Base-by-base conservation (phyloP, 2,888 invertebrate species). In the Nezara viridula region DNA sequence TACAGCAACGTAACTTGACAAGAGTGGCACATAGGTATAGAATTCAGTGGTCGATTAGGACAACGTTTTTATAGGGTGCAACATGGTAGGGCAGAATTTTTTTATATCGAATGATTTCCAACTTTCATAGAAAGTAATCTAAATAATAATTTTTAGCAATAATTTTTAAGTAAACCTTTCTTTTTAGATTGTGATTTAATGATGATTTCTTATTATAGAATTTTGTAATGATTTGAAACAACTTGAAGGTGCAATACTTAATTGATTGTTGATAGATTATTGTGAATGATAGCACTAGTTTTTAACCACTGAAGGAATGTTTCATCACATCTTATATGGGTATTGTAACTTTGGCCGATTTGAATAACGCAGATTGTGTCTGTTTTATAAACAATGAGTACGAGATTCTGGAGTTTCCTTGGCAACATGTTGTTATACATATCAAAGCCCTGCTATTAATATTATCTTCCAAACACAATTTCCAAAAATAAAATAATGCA, bases 131-230 rank as follows among this genome's bases (percentile, higher is more conserved):
- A 44, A n/a, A 44, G 81, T 81, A 81, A 81, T n/a, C 44, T 44
- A 44, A 40, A n/a, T 81, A n/a, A n/a, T n/a, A n/a, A n/a, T n/a
- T n/a, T n/a, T n/a, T 81, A 81, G 81, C 81, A 81, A 81, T 81
- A 81, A 81, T 44, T 81, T 81, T 44, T 44, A 40, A 44, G 81
- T 47, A 14, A 44, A 40, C 12, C 12, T 81, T 81, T 81, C 44
- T 44, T 81, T n/a, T 81, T 81, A 81, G 81, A 73, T 81, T 44
- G 81, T 81, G 40, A 81, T 47, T n/a, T 81, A n/a, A 81, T 44
- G n/a, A 81, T 40, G 81, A 81, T 81, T 81, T 81, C 19, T 81
- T 44, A 81, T 81, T 44, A 44, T 47, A 81, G 81, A n/a, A 44
- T 81, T 81, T 81, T 47, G 44, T 81, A 81, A 81, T 47, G 0